Conservation (phyloP, 2,888 invertebrate species). For the Deilephila elpenor region DNA sequence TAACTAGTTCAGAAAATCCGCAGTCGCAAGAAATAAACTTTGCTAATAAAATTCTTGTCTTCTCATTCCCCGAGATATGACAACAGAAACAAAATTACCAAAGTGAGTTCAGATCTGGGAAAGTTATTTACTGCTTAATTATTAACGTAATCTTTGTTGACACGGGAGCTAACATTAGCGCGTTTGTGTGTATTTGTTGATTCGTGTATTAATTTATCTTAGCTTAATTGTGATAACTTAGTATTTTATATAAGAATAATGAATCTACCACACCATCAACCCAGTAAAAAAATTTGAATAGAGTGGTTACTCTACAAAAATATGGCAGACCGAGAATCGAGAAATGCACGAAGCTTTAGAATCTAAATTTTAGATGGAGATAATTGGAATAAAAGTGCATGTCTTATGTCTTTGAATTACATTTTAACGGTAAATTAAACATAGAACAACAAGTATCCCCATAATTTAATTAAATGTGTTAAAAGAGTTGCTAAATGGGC, state of each 20-base stretch:
- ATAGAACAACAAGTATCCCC: no score
- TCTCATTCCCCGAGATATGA: constrained; percentile 30
- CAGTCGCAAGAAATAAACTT: constrained; percentile 51
- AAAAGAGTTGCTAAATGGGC: no score
- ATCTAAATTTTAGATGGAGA: no score
- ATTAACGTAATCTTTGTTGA: neutral
- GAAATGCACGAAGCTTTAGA: no score
- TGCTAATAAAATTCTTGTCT: constrained; percentile 51
- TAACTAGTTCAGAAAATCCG: constrained; percentile 47
- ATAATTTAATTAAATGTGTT: no score
- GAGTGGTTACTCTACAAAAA: no score
- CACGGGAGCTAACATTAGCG: neutral
- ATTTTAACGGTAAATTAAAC: no score
- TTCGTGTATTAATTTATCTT: neutral
- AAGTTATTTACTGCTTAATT: constrained; percentile 24
- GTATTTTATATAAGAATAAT: neutral
- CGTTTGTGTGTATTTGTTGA: neutral
- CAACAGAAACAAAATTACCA: constrained; percentile 13
- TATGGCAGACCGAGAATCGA: no score
- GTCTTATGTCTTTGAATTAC: no score
- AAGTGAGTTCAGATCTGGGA: constrained; percentile 4
- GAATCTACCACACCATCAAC: neutral
- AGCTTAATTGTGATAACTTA: neutral
- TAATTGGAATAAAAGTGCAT: no score
- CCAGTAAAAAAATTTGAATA: no score